Evolutionary conservation across 2,113 vertebrate genomes (phyloP).

Genomic region (Thalassarche chlororhynchos): DNA sequence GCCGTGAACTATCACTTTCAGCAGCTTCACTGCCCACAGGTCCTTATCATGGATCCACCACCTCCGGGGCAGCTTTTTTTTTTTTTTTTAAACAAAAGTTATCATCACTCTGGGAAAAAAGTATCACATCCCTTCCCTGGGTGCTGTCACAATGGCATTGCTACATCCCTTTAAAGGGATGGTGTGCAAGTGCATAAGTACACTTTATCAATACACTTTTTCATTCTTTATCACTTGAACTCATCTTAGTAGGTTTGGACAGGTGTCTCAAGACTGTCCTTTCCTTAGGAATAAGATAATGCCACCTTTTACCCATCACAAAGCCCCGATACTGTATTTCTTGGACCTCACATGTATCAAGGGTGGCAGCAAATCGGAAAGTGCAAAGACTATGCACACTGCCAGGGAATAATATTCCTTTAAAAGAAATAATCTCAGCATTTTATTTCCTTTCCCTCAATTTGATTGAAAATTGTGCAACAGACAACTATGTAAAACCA

Average conservation of each 20-base stretch:
- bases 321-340: background rate
- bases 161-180: background rate
- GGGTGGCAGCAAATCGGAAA: background rate
- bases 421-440: background rate
- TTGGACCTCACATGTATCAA: background rate
- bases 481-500: background rate
- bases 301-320: background rate
- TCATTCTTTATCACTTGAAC: background rate
- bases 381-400: background rate
- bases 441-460: background rate
- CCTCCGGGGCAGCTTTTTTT: fast-evolving
- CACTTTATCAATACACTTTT: background rate
- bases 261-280: background rate
- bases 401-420: background rate
- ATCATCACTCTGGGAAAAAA: no score
- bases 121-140: background rate
- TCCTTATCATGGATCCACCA: background rate
- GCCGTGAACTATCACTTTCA: background rate
- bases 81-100: background rate
- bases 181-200: background rate
- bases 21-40: background rate
- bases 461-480: background rate
- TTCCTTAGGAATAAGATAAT: background rate
- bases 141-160: background rate
- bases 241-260: background rate